phyloP scores from a whole-genome alignment of 2,888 invertebrate genomes.

The Bembecia ichneumoniformis region DNA sequence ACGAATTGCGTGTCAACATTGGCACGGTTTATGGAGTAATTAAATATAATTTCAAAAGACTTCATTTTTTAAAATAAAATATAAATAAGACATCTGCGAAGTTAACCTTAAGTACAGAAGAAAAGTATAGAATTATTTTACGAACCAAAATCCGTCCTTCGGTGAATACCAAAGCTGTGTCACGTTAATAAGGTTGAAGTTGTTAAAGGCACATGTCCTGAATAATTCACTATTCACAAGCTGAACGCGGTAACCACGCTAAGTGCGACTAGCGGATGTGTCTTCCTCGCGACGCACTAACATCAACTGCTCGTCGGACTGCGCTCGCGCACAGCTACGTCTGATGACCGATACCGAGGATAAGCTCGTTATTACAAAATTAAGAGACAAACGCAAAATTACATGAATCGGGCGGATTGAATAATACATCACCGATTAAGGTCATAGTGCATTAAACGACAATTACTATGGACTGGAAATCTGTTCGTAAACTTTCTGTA shows the following conservation, averaged over 20 bases:
- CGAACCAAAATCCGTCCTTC: too few species aligned
- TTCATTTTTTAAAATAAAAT: too few species aligned
- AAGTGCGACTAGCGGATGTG: conserved; percentile 50
- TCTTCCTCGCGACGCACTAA: conserved; percentile 62
- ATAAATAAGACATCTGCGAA: too few species aligned
- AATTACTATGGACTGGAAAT: not conserved
- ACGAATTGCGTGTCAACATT: conserved; percentile 3
- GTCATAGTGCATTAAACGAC: not conserved
- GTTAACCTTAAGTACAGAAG: too few species aligned
- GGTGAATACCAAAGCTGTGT: not conserved
- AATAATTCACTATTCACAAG: conserved; percentile 14
- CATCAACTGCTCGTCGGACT: conserved; percentile 36
- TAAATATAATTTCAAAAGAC: too few species aligned
- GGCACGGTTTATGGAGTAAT: too few species aligned
- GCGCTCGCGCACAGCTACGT: conserved; percentile 34
- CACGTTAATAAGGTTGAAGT: not conserved
- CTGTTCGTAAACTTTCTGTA: too few species aligned
- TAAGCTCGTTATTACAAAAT: conserved; percentile 30
- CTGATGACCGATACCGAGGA: conserved; percentile 61
- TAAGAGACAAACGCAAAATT: conserved; percentile 19
- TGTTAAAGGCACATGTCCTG: conserved; percentile 9
- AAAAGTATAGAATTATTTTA: too few species aligned
- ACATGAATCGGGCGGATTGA: not conserved
- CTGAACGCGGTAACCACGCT: conserved; percentile 22
- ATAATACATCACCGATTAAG: not conserved